Conservation (phyloP, 2,797 vertebrate species). For the Fistularia commersonii region DNA sequence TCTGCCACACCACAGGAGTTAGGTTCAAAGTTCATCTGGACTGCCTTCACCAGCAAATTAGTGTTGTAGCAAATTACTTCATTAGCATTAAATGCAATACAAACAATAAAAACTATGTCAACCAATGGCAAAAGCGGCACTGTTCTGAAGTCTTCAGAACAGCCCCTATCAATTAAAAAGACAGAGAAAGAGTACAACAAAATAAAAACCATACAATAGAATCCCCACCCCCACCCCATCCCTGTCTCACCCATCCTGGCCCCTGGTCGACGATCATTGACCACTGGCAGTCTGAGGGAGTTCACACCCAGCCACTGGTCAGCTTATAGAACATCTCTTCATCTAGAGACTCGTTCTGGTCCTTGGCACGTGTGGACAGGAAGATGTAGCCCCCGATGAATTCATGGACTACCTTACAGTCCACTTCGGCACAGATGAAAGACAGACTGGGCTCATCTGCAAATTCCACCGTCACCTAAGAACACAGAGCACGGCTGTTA, state of each 20-base stretch:
- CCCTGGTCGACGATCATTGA: constrained; percentile 36
- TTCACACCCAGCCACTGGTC: constrained; percentile 97
- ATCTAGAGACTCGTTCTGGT: constrained; percentile 97
- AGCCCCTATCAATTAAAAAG: constrained; percentile 51
- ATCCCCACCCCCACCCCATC: constrained; percentile 8
- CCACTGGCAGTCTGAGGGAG: constrained; percentile 13
- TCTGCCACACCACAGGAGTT: constrained; percentile 34
- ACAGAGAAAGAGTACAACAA: constrained; percentile 43
- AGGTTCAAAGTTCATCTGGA: constrained; percentile 42
- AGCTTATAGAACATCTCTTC: constrained; percentile 99
- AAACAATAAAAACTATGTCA: constrained; percentile 45
- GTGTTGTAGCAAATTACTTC: constrained; percentile 50
- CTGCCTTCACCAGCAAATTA: constrained; percentile 44
- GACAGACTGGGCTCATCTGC: constrained; percentile 92
- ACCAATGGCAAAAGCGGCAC: constrained; percentile 39
- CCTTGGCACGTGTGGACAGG: constrained; percentile 94
- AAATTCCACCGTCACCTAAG: constrained; percentile 94
- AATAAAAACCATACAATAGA: constrained; percentile 41
- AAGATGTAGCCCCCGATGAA: constrained; percentile 99
- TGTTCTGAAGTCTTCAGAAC: constrained; percentile 45
- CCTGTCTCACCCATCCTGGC: constrained; percentile 37
- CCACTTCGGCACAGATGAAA: constrained; percentile 95
- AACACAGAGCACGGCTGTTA: neutral
- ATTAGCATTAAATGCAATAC: constrained; percentile 47
- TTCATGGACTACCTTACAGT: constrained; percentile 98